Conservation (phyloP, 2,113 vertebrate species). For the Danio rerio region DNA sequence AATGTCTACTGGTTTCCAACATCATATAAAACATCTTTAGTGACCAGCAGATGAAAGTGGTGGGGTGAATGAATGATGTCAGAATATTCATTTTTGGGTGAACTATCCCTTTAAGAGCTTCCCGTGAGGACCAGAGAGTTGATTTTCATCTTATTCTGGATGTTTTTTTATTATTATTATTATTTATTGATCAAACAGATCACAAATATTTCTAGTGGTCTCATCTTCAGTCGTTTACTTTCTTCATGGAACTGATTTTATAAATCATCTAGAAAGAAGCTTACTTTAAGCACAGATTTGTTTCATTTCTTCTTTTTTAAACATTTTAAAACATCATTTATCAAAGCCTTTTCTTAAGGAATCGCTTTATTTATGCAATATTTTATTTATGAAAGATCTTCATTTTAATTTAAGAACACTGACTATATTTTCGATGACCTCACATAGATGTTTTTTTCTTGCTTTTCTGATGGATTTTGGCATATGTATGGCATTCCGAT, state of each 20-base stretch:
- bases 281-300: constrained; percentile 5
- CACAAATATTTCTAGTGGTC: not conserved
- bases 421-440: constrained; percentile 27
- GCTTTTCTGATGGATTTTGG: constrained; percentile 51
- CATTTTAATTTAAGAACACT: constrained; percentile 9
- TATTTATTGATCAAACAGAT: constrained; percentile 18
- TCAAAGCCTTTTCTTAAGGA: constrained; percentile 16
- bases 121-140: not conserved
- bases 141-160: not conserved
- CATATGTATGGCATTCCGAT: constrained; percentile 59
- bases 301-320: not conserved
- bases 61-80: not conserved
- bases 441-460: constrained; percentile 50
- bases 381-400: constrained; percentile 36
- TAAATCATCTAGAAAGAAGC: constrained; percentile 21
- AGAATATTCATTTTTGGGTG: not conserved
- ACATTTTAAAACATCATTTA: not conserved
- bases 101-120: not conserved
- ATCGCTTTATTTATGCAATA: constrained; percentile 43
- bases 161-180: not conserved
- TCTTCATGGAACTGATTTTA: constrained; percentile 21
- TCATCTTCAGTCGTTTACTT: constrained; percentile 19
- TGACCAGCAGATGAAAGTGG: not conserved
- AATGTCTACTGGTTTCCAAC: too few relatives aligned
- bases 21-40: too few relatives aligned